These are phyloP conservation scores for Philhelius pedissequus DNA, from an alignment of 2,888 invertebrate genomes.

Conservation along the genomic window DNA sequence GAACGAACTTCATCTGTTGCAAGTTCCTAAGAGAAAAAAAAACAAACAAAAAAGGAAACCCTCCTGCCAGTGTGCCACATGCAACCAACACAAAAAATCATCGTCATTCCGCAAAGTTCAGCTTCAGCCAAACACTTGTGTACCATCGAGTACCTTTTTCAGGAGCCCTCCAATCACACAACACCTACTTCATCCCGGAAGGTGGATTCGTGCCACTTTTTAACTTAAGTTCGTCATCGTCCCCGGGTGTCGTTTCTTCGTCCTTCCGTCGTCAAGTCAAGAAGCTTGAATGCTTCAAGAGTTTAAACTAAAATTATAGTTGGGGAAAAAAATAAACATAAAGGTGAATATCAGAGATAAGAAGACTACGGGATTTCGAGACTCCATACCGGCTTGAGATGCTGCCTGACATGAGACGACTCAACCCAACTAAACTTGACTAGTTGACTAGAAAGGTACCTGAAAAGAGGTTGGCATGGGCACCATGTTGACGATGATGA, in stretches of 20 bases:
- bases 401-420: not conserved
- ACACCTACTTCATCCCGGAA: constrained; percentile 59
- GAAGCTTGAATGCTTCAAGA: constrained; percentile 16
- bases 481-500: too few species aligned
- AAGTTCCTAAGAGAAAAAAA: not conserved
- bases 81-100: constrained; percentile 23
- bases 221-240: not conserved
- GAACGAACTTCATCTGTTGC: constrained; percentile 60
- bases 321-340: not conserved
- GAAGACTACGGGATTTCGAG: constrained; percentile 10
- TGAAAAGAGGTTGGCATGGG: constrained; percentile 38
- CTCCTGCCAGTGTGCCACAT: not conserved
- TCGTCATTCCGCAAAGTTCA: constrained; percentile 39
- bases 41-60: not conserved
- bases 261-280: constrained; percentile 26
- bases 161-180: constrained; percentile 49
- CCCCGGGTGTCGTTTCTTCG: not conserved
- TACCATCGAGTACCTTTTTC: constrained; percentile 54
- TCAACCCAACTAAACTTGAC: not conserved
- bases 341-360: constrained; percentile 5
- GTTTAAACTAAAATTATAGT: constrained; percentile 14
- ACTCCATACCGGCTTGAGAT: not conserved
- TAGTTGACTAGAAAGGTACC: not conserved
- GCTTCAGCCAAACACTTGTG: constrained; percentile 35
- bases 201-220: constrained; percentile 54